A percentile compares a stretch with the other conserved stretches of the same genome.
These are phyloP conservation scores for Blastobasis lacticolella DNA, from an alignment of 2,888 invertebrate species.

Conservation along the genomic window DNA sequence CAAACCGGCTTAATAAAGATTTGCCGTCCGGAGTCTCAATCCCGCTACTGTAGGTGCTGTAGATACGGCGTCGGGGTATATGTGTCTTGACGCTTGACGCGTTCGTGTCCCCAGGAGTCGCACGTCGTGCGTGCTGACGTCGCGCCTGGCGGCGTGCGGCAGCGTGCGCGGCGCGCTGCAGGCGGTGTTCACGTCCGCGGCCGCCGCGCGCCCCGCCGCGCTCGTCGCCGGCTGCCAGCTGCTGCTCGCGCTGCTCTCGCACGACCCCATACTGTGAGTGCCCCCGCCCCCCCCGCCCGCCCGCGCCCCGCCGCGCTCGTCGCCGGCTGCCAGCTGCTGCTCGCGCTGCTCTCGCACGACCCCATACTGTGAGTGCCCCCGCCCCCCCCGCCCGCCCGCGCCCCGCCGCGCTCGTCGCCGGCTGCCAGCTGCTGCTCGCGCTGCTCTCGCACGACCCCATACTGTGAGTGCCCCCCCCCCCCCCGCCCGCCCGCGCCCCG, in stretches of 20 bases:
- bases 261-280: background rate
- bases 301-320: conserved; percentile 82
- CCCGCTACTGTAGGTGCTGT: too few relatives aligned
- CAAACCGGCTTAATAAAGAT: too few relatives aligned
- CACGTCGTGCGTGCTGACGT: conserved; percentile 21
- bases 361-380: too few relatives aligned
- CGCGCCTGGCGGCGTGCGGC: conserved; percentile 22
- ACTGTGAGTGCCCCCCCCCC: conserved; percentile 17
- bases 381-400: conserved; percentile 69
- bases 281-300: conserved; percentile 64
- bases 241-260: conserved; percentile 76
- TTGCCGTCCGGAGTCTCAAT: too few relatives aligned
- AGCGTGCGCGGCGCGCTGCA: conserved; percentile 72
- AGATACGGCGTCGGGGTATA: too few relatives aligned
- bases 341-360: conserved; percentile 78
- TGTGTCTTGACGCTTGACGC: background rate
- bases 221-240: conserved; percentile 87
- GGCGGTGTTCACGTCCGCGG: conserved; percentile 78
- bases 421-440: conserved; percentile 83
- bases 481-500: conserved; percentile 76
- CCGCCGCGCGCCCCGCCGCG: conserved; percentile 78
- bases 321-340: conserved; percentile 86
- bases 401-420: conserved; percentile 84
- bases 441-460: conserved; percentile 57
- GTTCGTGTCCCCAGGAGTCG: conserved; percentile 16